Evolutionary conservation across 2,797 vertebrate genomes (phyloP), one percentile per base, ranked within the genome.

Genomic region (Tapera naevia): DNA sequence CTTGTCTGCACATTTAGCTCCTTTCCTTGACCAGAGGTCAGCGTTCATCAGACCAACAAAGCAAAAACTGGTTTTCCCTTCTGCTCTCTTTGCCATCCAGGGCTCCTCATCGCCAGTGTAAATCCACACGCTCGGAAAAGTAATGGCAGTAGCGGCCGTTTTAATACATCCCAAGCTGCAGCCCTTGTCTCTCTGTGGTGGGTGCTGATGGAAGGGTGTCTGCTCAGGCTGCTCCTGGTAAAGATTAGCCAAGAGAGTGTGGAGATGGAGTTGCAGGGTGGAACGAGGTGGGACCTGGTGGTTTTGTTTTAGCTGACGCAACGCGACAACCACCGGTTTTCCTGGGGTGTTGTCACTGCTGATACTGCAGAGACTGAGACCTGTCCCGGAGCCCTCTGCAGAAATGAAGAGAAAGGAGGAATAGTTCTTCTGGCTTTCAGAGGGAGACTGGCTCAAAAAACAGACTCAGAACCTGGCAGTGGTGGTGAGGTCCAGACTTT

Each of bases 121-220:
- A 84, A 93, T 24, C 41, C 27, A 35, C 71, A 46, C n/a, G 23
- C 53, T 60, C 51, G 66, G 60, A 51, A 61, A 73, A 88, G 56
- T 17, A 66, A 62, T 74, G 28, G 7, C 46, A 24, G 65, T 19
- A 72, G 73, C 83, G 88, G 75, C 85, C 83, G 76, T 88, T 80
- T 66, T 57, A 65, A 17, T 89, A 79, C 91, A 35, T 7, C 22
- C 28, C 18, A 7, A 3, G 33, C 28, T 45, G 65, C 18, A 56
- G 71, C 46, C 11, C 43, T 60, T 12, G 8, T 15, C 43, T 58
- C 35, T 13, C 23, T 17, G 3, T 25, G 75, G 53, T 21, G 51
- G 1, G 2, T 32, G 35, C 15, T 46, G 41, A 5, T 24, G 65
- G 46, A 28, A 46, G 46, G 71, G 58, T 65, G 4, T 32, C 51